These are phyloP conservation scores for Stenopsyche tienmushanensis DNA, from an alignment of 1,140 invertebrate species.

Conservation along the genomic window DNA sequence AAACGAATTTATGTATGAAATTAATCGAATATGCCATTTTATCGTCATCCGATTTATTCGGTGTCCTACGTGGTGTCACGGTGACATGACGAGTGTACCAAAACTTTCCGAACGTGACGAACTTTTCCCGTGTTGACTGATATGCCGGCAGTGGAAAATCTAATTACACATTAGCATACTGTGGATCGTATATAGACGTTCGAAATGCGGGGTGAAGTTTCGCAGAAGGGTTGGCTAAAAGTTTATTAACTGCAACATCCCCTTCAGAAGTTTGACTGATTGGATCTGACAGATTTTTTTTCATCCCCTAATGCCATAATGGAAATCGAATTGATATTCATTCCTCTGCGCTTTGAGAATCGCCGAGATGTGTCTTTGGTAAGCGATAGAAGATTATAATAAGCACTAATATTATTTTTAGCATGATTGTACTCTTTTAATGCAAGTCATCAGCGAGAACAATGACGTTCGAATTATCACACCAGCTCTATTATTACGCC, in stretches of 20 bases:
- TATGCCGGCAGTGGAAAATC: slow-evolving; percentile 31
- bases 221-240: not conserved
- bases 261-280: not conserved
- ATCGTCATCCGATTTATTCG: not conserved
- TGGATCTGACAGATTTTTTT: not conserved
- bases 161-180: slow-evolving; percentile 36
- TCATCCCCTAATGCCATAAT: not conserved
- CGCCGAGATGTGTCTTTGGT: not conserved
- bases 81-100: slow-evolving; percentile 17
- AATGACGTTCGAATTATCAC: too few relatives aligned
- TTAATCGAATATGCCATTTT: too few relatives aligned
- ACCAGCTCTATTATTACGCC: too few relatives aligned
- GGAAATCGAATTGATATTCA: too few relatives aligned
- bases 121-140: slow-evolving; percentile 36
- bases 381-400: too few relatives aligned
- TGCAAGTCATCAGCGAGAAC: too few relatives aligned
- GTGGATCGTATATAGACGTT: not conserved
- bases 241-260: not conserved
- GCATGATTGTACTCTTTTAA: too few relatives aligned
- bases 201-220: not conserved
- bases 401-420: too few relatives aligned
- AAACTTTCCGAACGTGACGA: slow-evolving; percentile 28
- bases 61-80: not conserved
- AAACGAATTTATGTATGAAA: too few relatives aligned
- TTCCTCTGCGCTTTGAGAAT: too few relatives aligned